phyloP scores from a whole-genome alignment of 2,797 vertebrate species.

The Podargus strigoides region DNA sequence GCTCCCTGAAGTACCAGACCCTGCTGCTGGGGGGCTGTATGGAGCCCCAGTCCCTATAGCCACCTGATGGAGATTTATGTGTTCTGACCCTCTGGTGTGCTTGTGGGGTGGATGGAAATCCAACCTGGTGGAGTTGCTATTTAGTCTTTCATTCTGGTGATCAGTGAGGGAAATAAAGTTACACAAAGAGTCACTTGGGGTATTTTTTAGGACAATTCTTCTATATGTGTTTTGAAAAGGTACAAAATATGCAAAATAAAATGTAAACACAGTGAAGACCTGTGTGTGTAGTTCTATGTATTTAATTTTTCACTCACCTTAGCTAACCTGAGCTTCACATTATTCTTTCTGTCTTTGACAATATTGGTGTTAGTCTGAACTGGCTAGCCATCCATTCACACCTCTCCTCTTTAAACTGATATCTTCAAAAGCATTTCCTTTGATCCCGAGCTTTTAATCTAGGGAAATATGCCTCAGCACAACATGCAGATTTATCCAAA shows the following conservation, averaged over 20 bases:
- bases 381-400: not conserved
- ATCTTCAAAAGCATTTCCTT: not conserved
- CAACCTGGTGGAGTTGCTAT: not conserved
- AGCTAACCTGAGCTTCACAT: not conserved
- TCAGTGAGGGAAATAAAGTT: not conserved
- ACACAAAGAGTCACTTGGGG: not conserved
- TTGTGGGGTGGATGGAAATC: not conserved
- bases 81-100: not conserved
- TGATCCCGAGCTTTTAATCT: not conserved
- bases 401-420: not conserved
- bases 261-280: not conserved
- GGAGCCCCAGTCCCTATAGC: fast-evolving
- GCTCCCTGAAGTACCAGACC: not conserved
- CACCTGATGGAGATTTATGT: not conserved
- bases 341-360: not conserved
- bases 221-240: not conserved
- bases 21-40: not conserved
- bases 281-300: not conserved
- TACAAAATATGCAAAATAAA: not conserved
- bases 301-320: not conserved
- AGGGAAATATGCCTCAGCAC: not conserved
- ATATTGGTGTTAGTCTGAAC: not conserved
- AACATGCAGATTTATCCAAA: not conserved
- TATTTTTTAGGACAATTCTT: not conserved
- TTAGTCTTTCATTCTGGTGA: not conserved